Conservation (phyloP, 35 echinoderm and acorn worm genomes). For the Anneissia japonica region DNA sequence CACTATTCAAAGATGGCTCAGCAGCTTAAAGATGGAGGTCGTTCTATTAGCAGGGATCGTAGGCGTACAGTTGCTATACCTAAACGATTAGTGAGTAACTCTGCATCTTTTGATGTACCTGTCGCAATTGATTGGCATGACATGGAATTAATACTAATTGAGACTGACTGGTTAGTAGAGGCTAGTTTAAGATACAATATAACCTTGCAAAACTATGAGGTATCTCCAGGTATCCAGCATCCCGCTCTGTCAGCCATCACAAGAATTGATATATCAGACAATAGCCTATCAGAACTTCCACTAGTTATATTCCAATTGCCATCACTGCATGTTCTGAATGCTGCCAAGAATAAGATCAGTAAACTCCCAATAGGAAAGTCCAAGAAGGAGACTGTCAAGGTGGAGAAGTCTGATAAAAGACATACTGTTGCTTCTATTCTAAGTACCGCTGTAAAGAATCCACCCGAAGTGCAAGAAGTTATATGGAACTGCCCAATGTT, state of each 20-base stretch:
- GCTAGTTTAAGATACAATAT: conserved; percentile 70
- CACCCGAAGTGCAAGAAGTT: neutral
- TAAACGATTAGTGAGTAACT: conserved; percentile 49
- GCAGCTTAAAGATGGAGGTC: neutral
- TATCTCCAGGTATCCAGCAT: conserved; percentile 42
- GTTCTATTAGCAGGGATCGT: conserved; percentile 9
- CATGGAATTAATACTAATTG: conserved; percentile 70
- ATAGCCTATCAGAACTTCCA: conserved; percentile 59
- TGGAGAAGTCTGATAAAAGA: conserved; percentile 1
- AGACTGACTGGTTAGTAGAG: conserved; percentile 77
- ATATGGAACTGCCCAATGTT: conserved; percentile 76
- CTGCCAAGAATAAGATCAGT: conserved; percentile 72
- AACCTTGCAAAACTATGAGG: conserved; percentile 50
- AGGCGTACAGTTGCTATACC: conserved; percentile 64
- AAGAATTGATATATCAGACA: conserved; percentile 85
- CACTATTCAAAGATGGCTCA: neutral
- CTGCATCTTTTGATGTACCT: conserved; percentile 68
- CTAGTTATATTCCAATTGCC: conserved; percentile 77
- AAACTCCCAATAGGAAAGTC: conserved; percentile 37
- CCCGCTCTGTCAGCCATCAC: conserved; percentile 54
- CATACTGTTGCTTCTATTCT: neutral
- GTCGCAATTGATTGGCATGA: conserved; percentile 95
- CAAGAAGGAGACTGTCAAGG: neutral
- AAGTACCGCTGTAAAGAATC: neutral
- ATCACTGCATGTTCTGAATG: conserved; percentile 74